Evolutionary conservation across 2,888 invertebrate genomes (phyloP).

Genomic region (Leptinotarsa peninsularis): DNA sequence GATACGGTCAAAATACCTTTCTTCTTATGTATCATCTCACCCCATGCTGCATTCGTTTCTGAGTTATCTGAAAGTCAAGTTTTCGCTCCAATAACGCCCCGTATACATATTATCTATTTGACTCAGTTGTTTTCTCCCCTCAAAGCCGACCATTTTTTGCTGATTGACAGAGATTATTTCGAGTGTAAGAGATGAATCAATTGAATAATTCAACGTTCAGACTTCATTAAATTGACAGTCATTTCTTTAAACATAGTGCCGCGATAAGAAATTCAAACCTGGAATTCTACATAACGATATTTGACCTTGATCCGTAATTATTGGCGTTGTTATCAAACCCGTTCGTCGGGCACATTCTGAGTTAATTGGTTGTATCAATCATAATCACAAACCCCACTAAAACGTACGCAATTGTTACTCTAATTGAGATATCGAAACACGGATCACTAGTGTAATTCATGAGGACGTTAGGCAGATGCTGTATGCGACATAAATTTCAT

Average conservation of each 20-base stretch:
- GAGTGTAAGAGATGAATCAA: not conserved
- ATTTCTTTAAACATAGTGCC: not conserved
- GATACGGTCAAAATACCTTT: too few species aligned
- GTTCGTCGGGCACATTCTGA: slow-evolving; percentile 48
- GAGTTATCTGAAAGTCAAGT: too few species aligned
- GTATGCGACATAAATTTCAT: not conserved
- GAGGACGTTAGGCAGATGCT: not conserved
- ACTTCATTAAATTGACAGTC: not conserved
- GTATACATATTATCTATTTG: too few species aligned
- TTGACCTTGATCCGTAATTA: slow-evolving; percentile 44
- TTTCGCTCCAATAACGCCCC: too few species aligned
- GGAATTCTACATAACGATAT: not conserved
- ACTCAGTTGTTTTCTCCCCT: too few species aligned
- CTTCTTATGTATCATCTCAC: too few species aligned
- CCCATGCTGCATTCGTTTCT: too few species aligned
- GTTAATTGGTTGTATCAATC: slow-evolving; percentile 54
- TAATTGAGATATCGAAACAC: slow-evolving; percentile 50
- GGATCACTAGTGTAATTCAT: slow-evolving; percentile 19
- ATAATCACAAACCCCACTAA: slow-evolving; percentile 45
- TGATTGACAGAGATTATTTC: not conserved
- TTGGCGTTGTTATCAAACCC: slow-evolving; percentile 49
- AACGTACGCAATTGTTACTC: slow-evolving; percentile 45
- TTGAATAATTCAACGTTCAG: not conserved
- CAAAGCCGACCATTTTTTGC: too few species aligned
- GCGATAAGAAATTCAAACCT: not conserved